Evolutionary conservation across 2,888 invertebrate genomes (phyloP), one percentile per base, ranked within the genome.

Genomic region (Cryptocephalus moraei): DNA sequence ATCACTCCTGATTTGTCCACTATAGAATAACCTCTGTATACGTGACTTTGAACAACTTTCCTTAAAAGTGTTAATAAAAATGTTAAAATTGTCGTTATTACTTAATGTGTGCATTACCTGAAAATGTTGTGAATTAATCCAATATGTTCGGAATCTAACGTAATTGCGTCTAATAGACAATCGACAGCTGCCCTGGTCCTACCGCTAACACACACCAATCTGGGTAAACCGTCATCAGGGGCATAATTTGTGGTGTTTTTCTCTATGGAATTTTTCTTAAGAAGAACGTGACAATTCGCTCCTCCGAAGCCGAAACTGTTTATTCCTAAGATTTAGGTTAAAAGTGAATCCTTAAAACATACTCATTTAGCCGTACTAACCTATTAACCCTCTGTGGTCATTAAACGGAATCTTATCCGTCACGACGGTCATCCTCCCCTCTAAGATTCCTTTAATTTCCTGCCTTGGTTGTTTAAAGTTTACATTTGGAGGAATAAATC

Each of bases 231-330:
- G 57, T 87, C 86, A 10, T 78, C 80, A 0, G 58, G 56, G 2
- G 6, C 12, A 36, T 6, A 2, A 1, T 74, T 71, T 63, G 84
- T 84, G 0, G 77, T 68, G 71, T 83, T 85, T 33, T 62, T 75
- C 51, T 78, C 79, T 0, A 72, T 62, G 46, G 80, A 70, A 41
- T 22, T 22, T 22, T 81, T 78, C 63, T 79, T 78, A 8, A 88
- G 64, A 39, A 88, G 64, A 32, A 80, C 73, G 59, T 89, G 88
- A 41, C 83, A 84, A 62, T 91, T 92, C 3, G 86, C 85, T 1
- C 95, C 95, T 32, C 94, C 94, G 64, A 95, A 95, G 0, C 94
- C 94, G 66, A 94, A 95, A 9, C 90, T 91, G 73, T 91, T 95
- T 31, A 94, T 76, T 4, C 86, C 92, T 41, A 82, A 80, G 66